phyloP scores from a whole-genome alignment of 2,113 vertebrate genomes.

The Neodontobutis hainanensis region DNA sequence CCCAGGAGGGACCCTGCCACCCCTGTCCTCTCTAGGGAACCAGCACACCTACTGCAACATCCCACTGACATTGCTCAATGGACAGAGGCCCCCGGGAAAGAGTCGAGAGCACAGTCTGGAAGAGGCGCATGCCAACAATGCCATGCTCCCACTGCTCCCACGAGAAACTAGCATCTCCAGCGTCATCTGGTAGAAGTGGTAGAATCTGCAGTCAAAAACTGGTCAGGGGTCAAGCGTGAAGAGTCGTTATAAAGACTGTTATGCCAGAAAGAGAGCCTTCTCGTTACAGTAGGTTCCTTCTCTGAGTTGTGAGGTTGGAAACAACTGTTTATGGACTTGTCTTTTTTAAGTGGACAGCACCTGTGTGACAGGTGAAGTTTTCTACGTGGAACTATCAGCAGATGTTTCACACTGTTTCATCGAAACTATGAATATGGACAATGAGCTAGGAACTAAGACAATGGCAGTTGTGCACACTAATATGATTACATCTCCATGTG shows the following conservation, averaged over 20 bases:
- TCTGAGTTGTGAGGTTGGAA: conserved; percentile 7
- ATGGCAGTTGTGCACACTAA: conserved; percentile 58
- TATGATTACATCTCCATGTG: conserved; percentile 30
- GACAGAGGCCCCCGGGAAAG: conserved; percentile 94
- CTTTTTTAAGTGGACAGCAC: conserved; percentile 42
- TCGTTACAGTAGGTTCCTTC: conserved; percentile 59
- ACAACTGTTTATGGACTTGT: conserved; percentile 41
- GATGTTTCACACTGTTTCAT: conserved; percentile 46
- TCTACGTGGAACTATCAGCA: conserved; percentile 46
- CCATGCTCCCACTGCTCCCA: conserved; percentile 95
- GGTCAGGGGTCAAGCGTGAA: conserved; percentile 56
- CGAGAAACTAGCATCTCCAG: conserved; percentile 99
- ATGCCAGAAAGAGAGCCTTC: conserved; percentile 24
- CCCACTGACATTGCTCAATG: conserved; percentile 98
- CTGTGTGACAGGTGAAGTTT: conserved; percentile 42
- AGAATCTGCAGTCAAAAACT: conserved; percentile 29
- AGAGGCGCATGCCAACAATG: conserved; percentile 97
- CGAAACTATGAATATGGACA: conserved; percentile 53
- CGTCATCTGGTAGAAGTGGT: conserved; percentile 92
- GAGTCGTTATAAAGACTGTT: not conserved
- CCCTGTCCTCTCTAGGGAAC: conserved; percentile 92
- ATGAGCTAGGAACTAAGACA: conserved; percentile 44
- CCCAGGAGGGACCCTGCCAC: conserved; percentile 91
- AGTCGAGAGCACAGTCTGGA: conserved; percentile 94
- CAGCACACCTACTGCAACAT: conserved; percentile 99